These are phyloP conservation scores for Anastrepha obliqua DNA, from an alignment of 1,140 invertebrate species.

Conservation along the genomic window DNA sequence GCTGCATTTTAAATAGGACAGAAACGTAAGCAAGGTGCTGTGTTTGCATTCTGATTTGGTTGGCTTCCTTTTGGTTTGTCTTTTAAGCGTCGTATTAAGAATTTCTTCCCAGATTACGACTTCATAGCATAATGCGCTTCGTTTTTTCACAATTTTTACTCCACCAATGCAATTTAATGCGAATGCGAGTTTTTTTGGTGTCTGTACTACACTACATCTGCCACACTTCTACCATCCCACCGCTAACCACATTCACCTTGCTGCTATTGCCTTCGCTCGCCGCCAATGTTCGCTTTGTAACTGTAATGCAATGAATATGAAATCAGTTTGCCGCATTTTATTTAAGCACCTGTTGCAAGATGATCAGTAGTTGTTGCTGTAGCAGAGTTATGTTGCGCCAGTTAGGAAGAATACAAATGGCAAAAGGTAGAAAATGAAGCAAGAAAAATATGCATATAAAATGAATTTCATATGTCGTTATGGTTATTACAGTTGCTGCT, in stretches of 20 bases:
- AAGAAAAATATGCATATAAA: slow-evolving; percentile 6
- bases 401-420: background rate
- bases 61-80: background rate
- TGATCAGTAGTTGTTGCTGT: background rate
- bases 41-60: background rate
- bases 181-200: background rate
- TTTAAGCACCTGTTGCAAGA: slow-evolving; percentile 10
- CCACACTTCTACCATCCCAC: background rate
- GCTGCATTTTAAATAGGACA: background rate
- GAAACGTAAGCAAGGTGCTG: background rate
- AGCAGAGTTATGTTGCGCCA: background rate
- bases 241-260: background rate
- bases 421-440: background rate
- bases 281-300: background rate
- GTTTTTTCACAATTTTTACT: background rate
- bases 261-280: background rate
- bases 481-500: background rate
- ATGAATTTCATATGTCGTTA: background rate
- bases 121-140: background rate
- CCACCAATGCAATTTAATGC: background rate
- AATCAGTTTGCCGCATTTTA: background rate
- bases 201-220: background rate
- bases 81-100: background rate
- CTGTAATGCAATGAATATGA: slow-evolving; percentile 10
- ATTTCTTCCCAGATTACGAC: background rate